Percentiles rank a stretch among this genome's conserved stretches.
These are phyloP conservation scores for Sebastes minor DNA, from an alignment of 2,797 vertebrate genomes.

Conservation along the genomic window DNA sequence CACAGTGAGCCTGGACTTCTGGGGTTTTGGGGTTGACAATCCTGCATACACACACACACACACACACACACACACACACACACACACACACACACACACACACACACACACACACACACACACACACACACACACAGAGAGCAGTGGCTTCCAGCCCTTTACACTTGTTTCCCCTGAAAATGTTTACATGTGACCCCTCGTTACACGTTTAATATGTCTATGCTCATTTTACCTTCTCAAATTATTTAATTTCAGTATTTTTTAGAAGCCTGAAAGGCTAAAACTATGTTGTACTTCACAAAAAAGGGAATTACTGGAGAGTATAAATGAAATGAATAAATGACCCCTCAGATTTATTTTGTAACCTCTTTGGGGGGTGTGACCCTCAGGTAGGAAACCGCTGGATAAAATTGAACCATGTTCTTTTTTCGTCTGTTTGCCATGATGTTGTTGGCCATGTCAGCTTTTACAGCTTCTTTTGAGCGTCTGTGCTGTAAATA, in stretches of 20 bases:
- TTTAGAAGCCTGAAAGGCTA: neutral
- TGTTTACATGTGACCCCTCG: neutral
- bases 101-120: neutral
- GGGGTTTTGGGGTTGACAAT: neutral
- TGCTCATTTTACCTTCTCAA: neutral
- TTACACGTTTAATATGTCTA: neutral
- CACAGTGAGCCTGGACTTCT: neutral
- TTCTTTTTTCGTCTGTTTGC: neutral
- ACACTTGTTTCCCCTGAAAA: neutral
- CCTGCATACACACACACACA: neutral
- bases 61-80: neutral
- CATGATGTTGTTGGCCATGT: neutral
- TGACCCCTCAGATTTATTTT: neutral
- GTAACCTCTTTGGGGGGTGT: neutral
- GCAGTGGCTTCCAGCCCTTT: neutral
- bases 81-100: neutral
- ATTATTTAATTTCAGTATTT: neutral
- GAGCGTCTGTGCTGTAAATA: conserved; percentile 13
- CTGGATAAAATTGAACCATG: neutral
- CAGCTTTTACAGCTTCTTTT: neutral
- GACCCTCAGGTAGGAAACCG: neutral
- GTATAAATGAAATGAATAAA: neutral
- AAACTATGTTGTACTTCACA: neutral
- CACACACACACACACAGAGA: neutral
- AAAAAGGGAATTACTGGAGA: neutral